Conservation (phyloP, 2,797 vertebrate species). For the Strix occidentalis region DNA sequence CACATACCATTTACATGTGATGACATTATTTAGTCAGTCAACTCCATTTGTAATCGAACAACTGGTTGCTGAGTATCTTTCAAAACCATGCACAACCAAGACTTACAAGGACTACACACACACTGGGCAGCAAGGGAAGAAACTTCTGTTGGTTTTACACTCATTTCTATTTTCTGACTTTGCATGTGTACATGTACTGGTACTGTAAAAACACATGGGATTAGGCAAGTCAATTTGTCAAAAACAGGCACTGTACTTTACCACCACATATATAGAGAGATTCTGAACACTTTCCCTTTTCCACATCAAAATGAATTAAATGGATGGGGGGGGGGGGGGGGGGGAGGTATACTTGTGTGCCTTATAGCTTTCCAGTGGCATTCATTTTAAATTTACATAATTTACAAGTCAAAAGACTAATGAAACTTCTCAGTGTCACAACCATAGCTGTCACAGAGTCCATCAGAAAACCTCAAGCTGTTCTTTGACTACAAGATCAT, state of each 20-base stretch:
- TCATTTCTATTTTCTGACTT: background rate
- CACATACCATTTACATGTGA: background rate
- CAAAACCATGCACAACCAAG: background rate
- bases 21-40: background rate
- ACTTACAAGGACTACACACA: background rate
- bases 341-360: background rate
- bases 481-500: background rate
- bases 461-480: background rate
- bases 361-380: background rate
- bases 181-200: background rate
- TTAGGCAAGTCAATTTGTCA: background rate
- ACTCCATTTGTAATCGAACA: background rate
- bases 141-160: background rate
- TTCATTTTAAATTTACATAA: background rate
- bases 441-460: background rate
- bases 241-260: background rate
- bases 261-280: background rate
- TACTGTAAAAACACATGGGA: background rate
- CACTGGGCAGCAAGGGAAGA: background rate
- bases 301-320: background rate
- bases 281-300: background rate
- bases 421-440: background rate
- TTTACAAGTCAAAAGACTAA: background rate
- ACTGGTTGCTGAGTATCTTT: background rate
- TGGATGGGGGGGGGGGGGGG: accelerated